Evolutionary conservation across 2,797 vertebrate genomes (phyloP), one percentile per base, ranked within the genome.

Genomic region (Gallinago nigripennis): DNA sequence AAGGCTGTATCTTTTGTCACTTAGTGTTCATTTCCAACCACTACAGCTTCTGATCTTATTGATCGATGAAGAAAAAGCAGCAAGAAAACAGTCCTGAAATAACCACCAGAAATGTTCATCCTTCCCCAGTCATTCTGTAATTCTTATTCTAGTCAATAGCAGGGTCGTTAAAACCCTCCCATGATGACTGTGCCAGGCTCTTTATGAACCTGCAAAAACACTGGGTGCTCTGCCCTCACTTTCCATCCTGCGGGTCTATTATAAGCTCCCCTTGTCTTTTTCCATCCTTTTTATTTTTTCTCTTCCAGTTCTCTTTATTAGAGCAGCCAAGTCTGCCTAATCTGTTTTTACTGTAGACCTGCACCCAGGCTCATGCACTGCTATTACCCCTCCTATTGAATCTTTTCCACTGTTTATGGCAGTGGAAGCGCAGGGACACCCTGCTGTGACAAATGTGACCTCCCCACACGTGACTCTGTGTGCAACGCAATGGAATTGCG

Each of bases 21-120:
- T 90, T 37, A 18, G 13, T 75, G 46, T 64, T 95, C 58, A 39
- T 73, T 95, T 88, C 87, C 56, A 83, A 17, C 86, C 81, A 81
- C 46, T 88, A 50, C 63, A 94, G 71, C 82, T 84, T 91, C 84
- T 96, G 88, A 92, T 92, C 82, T 90, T 94, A 92, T 86, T 56
- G 94, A 96, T 63, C 80, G 39, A 76, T 79, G 56, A 70, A 89
- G 82, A 88, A 92, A 85, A 93, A 85, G 88, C 69, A 73, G 77
- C 33, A 79, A 69, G 75, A 69, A 90, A 91, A 68, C 60, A 72
- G 71, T 65, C 39, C 54, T 60, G 46, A 91, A 95, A 92, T 76
- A 88, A 72, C 66, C 63, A 72, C 68, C 58, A 65, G 88, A 68
- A 87, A 61, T 35, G 72, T 48, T 61, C 45, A 78, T 58, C 87